Percentiles rank a stretch among this genome's conserved stretches.
Conservation (phyloP, 1,140 invertebrate genomes). For the Agrypnia vestita region DNA sequence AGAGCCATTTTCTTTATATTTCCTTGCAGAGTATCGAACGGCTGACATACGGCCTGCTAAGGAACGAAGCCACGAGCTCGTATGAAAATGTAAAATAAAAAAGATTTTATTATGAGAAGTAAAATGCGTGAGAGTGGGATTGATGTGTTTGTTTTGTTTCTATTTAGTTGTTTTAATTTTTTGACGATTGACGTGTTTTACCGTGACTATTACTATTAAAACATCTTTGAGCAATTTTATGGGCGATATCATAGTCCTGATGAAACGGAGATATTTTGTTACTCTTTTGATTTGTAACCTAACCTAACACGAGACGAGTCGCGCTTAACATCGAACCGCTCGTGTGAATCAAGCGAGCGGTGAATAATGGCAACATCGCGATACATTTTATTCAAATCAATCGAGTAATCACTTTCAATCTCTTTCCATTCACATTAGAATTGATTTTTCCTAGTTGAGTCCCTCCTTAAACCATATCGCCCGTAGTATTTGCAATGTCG, state of each 20-base stretch:
- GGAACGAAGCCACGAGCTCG: conserved; percentile 56
- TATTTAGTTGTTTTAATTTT: conserved; percentile 60
- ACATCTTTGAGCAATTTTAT: conserved; percentile 55
- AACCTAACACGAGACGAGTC: no score
- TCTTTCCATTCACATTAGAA: conserved; percentile 25
- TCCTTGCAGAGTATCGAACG: conserved; percentile 60
- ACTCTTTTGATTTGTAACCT: conserved; percentile 20
- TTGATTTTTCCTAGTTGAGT: conserved; percentile 4
- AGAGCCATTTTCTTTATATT: conserved; percentile 58
- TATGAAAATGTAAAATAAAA: conserved; percentile 59
- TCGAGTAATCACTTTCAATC: conserved; percentile 12
- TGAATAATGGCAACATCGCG: not conserved
- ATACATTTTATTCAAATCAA: not conserved
- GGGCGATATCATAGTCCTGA: conserved; percentile 51
- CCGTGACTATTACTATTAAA: conserved; percentile 59
- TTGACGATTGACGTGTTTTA: conserved; percentile 59
- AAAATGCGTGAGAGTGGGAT: conserved; percentile 61
- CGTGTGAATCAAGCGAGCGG: not conserved
- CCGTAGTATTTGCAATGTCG: conserved; percentile 52
- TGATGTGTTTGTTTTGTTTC: conserved; percentile 61
- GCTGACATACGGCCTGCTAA: conserved; percentile 60
- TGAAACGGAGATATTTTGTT: not conserved
- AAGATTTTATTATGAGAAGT: conserved; percentile 59
- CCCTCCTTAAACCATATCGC: conserved; percentile 50
- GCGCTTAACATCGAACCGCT: no score